Base-by-base conservation (phyloP, 2,888 invertebrate species). In the Boloria selene region DNA sequence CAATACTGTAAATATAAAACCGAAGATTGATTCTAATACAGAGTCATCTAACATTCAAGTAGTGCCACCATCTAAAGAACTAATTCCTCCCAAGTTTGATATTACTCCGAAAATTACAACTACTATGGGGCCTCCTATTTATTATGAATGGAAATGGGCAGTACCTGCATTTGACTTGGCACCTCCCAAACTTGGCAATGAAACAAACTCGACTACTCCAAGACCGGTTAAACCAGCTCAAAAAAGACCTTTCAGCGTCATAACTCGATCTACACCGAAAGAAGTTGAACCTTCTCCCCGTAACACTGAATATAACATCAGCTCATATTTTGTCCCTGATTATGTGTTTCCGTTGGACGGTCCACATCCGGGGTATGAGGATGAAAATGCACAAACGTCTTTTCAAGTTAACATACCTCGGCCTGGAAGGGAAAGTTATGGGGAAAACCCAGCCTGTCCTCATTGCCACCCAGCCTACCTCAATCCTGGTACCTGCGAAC, bases 61-160 rank as follows among this genome's bases (percentile, higher is more conserved):
- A 1, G 74, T 78, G 1, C 77, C 76, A 4, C 90, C 88, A 14
- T 79, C 80, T 4, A 81, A 70, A 68, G 88, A 90, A 13, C 76
- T 94, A 0, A 71, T 92, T n/a, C 94, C 94, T 0, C 94, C 94
- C 0, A 93, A 93, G 70, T 79, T 79, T 0, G 90, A 93, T 16
- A 87, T 86, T 65, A 79, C 92, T 1, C 73, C 79, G 1, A 69
- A 81, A 6, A 80, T 82, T 1, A 83, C 90, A 4, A 93, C 94
- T 0, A 94, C 94, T 0, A 92, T 93, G 75, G 94, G 94, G 1
- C 94, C 94, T 0, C 94, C 94, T 0, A 93, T 94, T 60, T 94
- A 94, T 74, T 94, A 93, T 72, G 94, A 94, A 78, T 94, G 94
- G 94, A 94, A 94, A 79, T 94, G 94, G 94, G 94, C 94, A 5